A percentile compares a stretch with the other conserved stretches of the same genome.
phyloP scores from a whole-genome alignment of 1,140 invertebrate species.

The Bombus polaris region DNA sequence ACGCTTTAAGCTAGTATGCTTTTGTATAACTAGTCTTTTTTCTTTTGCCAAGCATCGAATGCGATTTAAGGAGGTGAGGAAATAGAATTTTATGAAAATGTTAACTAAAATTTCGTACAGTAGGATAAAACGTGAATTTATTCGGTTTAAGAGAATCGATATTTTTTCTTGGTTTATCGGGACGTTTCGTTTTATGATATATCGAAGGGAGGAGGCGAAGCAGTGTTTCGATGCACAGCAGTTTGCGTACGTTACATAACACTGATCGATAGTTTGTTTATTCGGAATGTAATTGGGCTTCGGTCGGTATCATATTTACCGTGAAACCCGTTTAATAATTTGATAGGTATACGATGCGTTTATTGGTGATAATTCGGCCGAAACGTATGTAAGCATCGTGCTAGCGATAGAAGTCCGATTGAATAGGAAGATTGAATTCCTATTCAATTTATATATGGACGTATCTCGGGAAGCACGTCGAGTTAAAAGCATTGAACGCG shows the following conservation, averaged over 20 bases:
- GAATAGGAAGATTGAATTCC: conserved; percentile 12
- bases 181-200: neutral
- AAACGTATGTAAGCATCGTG: neutral
- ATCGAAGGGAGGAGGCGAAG: neutral
- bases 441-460: conserved; percentile 28
- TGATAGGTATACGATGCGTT: neutral
- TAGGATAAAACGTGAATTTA: neutral
- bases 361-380: neutral
- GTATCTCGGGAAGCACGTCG: neutral
- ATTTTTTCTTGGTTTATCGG: neutral
- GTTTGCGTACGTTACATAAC: neutral
- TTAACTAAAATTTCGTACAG: neutral
- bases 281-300: neutral
- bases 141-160: neutral
- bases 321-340: neutral
- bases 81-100: too few relatives aligned
- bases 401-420: too few relatives aligned
- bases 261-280: neutral
- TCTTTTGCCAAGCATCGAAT: too few relatives aligned
- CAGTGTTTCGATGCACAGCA: neutral
- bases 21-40: too few relatives aligned
- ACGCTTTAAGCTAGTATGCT: too few relatives aligned
- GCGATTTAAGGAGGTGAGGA: too few relatives aligned
- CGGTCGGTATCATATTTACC: neutral
- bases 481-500: conserved; percentile 9